phyloP scores from a whole-genome alignment of 2,113 vertebrate species.

The Accipiter virgatus region DNA sequence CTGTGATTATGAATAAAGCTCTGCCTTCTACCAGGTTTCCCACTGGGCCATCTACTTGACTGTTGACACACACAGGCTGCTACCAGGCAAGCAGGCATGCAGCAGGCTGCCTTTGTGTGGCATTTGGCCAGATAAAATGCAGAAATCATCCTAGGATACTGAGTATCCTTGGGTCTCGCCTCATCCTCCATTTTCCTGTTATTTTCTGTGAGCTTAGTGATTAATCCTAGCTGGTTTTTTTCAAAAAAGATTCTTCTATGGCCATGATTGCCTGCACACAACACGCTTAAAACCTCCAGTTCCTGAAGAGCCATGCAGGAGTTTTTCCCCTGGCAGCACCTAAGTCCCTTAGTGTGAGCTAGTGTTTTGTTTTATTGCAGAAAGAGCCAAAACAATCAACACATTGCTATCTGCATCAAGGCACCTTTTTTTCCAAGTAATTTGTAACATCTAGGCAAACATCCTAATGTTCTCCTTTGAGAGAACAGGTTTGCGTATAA shows the following conservation, averaged over 20 bases:
- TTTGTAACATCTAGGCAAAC: neutral
- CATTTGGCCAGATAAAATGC: neutral
- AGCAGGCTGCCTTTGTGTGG: neutral
- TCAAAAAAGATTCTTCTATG: neutral
- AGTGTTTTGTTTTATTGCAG: neutral
- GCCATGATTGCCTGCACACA: neutral
- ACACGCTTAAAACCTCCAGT: neutral
- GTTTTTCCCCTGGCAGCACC: neutral
- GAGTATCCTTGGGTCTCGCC: neutral
- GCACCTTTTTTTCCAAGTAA: neutral
- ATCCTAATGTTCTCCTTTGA: neutral
- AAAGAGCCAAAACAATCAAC: neutral
- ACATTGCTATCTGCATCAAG: neutral
- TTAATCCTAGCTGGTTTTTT: neutral
- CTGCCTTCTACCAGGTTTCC: neutral
- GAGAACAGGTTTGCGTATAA: neutral
- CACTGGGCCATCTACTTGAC: neutral
- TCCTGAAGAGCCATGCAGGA: accelerated
- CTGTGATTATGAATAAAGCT: neutral
- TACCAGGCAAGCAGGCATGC: neutral
- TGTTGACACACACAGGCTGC: neutral
- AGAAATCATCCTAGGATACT: neutral
- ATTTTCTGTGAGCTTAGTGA: neutral
- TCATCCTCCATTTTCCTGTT: neutral
- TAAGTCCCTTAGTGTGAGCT: neutral